These are phyloP conservation scores for Cheumatopsyche charites DNA, from an alignment of 1,140 invertebrate species.

Conservation along the genomic window DNA sequence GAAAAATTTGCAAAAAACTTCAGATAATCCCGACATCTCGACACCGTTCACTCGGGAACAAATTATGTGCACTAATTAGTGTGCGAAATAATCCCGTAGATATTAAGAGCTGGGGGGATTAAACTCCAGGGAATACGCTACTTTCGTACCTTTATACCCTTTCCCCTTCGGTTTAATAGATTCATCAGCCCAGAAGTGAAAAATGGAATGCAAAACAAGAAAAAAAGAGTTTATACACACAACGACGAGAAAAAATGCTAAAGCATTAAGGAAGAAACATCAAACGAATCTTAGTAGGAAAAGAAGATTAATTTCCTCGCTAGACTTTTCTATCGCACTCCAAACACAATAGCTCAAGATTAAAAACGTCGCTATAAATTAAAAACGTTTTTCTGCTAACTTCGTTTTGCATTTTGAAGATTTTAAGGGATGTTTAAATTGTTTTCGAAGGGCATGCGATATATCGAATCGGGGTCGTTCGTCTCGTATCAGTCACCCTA, in stretches of 20 bases:
- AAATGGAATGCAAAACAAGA: slow-evolving; percentile 15
- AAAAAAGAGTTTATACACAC: slow-evolving; percentile 36
- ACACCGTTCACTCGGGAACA: slow-evolving; percentile 10
- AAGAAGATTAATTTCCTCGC: slow-evolving; percentile 44
- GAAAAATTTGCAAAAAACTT: slow-evolving; percentile 13
- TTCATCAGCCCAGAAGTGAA: slow-evolving; percentile 24
- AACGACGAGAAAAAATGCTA: slow-evolving; percentile 29
- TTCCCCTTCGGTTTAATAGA: slow-evolving; percentile 29
- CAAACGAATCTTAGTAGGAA: slow-evolving; percentile 13
- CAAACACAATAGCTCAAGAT: slow-evolving; percentile 38
- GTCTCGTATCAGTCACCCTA: slow-evolving; percentile 30
- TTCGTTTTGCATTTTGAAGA: not conserved
- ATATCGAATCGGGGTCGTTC: slow-evolving; percentile 17
- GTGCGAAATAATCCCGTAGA: slow-evolving; percentile 44
- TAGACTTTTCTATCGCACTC: too few species aligned
- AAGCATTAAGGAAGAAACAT: too few species aligned
- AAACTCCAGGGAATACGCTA: slow-evolving; percentile 34
- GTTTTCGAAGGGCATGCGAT: slow-evolving; percentile 5
- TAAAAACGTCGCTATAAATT: slow-evolving; percentile 34
- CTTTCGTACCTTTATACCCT: slow-evolving; percentile 28
- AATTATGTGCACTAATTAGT: slow-evolving; percentile 46
- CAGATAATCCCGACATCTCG: not conserved
- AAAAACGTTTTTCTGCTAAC: slow-evolving; percentile 9
- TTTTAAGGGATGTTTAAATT: not conserved
- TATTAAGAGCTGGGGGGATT: slow-evolving; percentile 40